These are phyloP conservation scores for Xylocampa areola DNA, from an alignment of 2,888 invertebrate genomes.

Conservation along the genomic window DNA sequence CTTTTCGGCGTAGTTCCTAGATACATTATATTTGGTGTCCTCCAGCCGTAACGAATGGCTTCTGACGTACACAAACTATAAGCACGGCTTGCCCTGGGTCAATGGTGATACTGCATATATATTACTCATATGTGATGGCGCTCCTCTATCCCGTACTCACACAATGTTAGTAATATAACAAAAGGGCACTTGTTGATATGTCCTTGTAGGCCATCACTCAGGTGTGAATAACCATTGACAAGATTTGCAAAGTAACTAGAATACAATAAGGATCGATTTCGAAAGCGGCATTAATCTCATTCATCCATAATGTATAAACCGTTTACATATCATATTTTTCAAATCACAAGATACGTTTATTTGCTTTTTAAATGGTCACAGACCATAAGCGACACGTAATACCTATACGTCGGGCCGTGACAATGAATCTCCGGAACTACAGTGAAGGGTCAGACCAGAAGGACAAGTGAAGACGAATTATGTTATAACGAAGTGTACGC, in stretches of 20 bases:
- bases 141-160: slow-evolving; percentile 60
- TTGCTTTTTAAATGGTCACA: slow-evolving; percentile 13
- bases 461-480: slow-evolving; percentile 73
- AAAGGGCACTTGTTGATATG: slow-evolving; percentile 56
- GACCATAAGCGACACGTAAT: slow-evolving; percentile 20
- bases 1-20: slow-evolving; percentile 79
- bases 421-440: slow-evolving; percentile 67
- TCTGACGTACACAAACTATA: slow-evolving; percentile 58
- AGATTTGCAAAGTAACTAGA: slow-evolving; percentile 33
- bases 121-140: slow-evolving; percentile 65
- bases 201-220: slow-evolving; percentile 52
- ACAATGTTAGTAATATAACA: slow-evolving; percentile 60
- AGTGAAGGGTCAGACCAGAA: slow-evolving; percentile 62
- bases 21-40: slow-evolving; percentile 72
- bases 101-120: slow-evolving; percentile 61
- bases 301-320: background rate
- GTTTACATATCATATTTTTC: background rate
- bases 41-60: slow-evolving; percentile 73
- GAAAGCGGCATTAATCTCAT: slow-evolving; percentile 15
- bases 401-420: slow-evolving; percentile 47
- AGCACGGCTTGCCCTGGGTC: slow-evolving; percentile 54
- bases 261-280: slow-evolving; percentile 35
- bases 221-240: slow-evolving; percentile 45
- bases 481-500: slow-evolving; percentile 76
- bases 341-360: slow-evolving; percentile 9